A percentile compares a stretch with the other conserved stretches of the same genome.
phyloP scores from a whole-genome alignment of 64 coral and sea anemone genomes.

The Astreopora myriophthalma region DNA sequence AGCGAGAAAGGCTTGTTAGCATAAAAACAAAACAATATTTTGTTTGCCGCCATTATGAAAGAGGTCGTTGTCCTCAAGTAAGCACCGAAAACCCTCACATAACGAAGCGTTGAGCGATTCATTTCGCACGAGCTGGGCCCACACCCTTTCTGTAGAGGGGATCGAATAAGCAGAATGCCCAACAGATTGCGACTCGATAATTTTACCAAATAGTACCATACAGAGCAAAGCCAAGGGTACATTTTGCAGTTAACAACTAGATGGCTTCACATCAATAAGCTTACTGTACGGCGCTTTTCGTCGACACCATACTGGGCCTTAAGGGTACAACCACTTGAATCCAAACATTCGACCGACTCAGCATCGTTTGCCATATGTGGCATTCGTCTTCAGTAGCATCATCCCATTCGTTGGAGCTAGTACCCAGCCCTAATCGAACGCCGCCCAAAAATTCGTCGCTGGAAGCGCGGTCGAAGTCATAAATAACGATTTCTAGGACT shows the following conservation, averaged over 20 bases:
- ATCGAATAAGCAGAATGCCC: no score
- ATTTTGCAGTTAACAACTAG: not conserved
- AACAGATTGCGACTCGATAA: no score
- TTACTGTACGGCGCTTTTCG: not conserved
- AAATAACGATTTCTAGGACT: conserved; percentile 86
- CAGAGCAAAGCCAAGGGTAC: not conserved
- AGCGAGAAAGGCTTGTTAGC: no score
- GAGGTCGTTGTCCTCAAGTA: no score
- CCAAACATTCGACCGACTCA: conserved; percentile 85
- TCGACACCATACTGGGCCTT: conserved; percentile 63
- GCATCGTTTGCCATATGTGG: conserved; percentile 92
- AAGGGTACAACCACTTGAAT: conserved; percentile 86
- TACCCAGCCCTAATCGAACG: conserved; percentile 84
- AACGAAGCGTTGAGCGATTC: no score
- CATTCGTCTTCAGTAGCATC: conserved; percentile 88
- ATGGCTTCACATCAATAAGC: not conserved
- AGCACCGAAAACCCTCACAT: no score
- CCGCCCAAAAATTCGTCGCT: conserved; percentile 95
- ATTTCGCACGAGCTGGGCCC: no score
- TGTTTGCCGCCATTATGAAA: no score
- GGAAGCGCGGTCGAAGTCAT: conserved; percentile 85
- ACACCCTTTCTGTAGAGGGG: no score
- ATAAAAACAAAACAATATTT: no score
- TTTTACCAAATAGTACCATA: no score
- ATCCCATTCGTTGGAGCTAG: conserved; percentile 86